Conservation (phyloP, 2,888 invertebrate genomes). For the Ormyrus rosae region DNA sequence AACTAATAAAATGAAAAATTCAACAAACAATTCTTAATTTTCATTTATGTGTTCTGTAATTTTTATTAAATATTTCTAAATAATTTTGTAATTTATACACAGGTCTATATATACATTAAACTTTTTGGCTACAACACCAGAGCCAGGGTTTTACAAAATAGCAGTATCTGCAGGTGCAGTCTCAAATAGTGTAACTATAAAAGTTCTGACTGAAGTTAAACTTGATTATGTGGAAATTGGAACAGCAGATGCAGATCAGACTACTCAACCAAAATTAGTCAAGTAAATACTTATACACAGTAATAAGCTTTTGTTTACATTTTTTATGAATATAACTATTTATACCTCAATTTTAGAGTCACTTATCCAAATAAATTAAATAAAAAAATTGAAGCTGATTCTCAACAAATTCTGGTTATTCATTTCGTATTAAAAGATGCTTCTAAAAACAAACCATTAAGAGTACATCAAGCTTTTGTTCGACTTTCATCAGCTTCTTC, state of each 20-base stretch:
- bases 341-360: slow-evolving; percentile 77
- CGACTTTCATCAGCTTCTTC: slow-evolving; percentile 80
- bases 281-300: slow-evolving; percentile 73
- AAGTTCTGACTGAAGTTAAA: slow-evolving; percentile 86
- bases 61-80: slow-evolving; percentile 27
- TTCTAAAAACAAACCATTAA: slow-evolving; percentile 81
- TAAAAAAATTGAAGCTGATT: slow-evolving; percentile 88
- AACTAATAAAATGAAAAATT: slow-evolving; percentile 30
- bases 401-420: slow-evolving; percentile 90
- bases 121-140: slow-evolving; percentile 85
- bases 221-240: slow-evolving; percentile 90
- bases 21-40: slow-evolving; percentile 56
- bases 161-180: slow-evolving; percentile 84
- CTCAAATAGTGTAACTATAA: slow-evolving; percentile 78
- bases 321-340: slow-evolving; percentile 24
- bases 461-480: slow-evolving; percentile 92
- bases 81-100: slow-evolving; percentile 23
- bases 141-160: slow-evolving; percentile 91
- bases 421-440: slow-evolving; percentile 89
- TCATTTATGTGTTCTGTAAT: slow-evolving; percentile 48
- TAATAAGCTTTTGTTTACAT: slow-evolving; percentile 10
- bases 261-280: slow-evolving; percentile 86
- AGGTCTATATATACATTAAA: slow-evolving; percentile 87
- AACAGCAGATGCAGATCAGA: slow-evolving; percentile 93
- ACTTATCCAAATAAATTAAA: slow-evolving; percentile 84